Conservation (phyloP, 2,888 invertebrate species). For the Cataglyphis livida region DNA sequence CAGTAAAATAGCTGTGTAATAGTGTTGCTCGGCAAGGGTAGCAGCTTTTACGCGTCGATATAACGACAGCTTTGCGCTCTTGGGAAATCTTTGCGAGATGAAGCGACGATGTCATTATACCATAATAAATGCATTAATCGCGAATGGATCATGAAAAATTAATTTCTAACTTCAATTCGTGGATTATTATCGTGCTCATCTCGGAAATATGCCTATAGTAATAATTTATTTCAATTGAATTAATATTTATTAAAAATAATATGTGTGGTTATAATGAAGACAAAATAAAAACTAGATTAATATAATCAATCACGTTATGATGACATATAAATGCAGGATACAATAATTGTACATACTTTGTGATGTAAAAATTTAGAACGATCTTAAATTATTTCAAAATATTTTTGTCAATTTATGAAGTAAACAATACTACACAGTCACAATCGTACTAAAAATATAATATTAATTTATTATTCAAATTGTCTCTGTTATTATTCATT, state of each 20-base stretch:
- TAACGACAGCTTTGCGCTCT: constrained; percentile 23
- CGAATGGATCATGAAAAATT: constrained; percentile 21
- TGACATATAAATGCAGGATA: neutral
- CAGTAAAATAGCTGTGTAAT: constrained; percentile 4
- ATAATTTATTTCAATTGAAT: neutral
- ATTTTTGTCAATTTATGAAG: neutral
- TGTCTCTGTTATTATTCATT: neutral
- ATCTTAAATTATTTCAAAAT: neutral
- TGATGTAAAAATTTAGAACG: neutral
- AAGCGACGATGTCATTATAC: constrained; percentile 40
- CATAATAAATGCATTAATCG: constrained; percentile 45
- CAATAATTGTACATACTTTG: neutral
- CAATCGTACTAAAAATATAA: neutral
- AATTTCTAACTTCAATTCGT: constrained; percentile 25
- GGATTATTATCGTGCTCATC: constrained; percentile 7
- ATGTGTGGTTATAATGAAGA: neutral
- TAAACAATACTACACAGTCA: neutral
- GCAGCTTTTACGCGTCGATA: constrained; percentile 36
- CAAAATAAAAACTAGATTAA: neutral
- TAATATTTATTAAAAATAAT: neutral
- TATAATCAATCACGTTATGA: neutral
- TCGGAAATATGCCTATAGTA: neutral
- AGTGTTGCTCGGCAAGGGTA: neutral
- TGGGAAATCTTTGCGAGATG: constrained; percentile 56
- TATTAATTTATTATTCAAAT: neutral